A percentile compares a stretch with the other conserved stretches of the same genome.
Conservation (phyloP, 2,797 vertebrate species). For the Pempheris klunzingeri region DNA sequence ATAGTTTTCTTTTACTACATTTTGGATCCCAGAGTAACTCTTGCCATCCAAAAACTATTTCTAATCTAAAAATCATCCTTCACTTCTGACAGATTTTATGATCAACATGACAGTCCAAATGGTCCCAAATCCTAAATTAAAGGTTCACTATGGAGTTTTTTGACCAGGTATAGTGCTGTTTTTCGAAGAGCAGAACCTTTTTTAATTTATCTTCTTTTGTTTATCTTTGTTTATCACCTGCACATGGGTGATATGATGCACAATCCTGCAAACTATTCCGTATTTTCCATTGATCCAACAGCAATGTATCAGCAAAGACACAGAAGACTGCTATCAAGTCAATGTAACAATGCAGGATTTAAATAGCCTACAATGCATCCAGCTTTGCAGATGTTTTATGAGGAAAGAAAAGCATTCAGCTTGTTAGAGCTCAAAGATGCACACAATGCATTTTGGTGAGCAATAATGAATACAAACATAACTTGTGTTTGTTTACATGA, state of each 20-base stretch:
- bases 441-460: no score
- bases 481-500: no score
- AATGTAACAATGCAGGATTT: neutral
- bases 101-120: neutral
- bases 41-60: slow-evolving; percentile 6
- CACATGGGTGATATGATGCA: no score
- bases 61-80: no score
- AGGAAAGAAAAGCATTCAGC: no score
- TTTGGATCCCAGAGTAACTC: neutral
- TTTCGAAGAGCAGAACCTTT: no score
- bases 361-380: no score
- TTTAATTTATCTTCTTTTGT: no score
- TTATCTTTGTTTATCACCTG: no score
- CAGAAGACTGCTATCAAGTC: neutral
- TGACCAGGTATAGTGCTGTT: neutral
- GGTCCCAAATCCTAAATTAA: neutral
- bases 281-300: neutral
- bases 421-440: no score
- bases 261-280: neutral
- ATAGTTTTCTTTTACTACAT: neutral
- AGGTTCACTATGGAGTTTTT: neutral
- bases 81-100: neutral
- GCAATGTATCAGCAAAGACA: neutral
- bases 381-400: no score
- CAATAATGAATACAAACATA: no score